Conservation (phyloP, 2,888 invertebrate genomes). For the Helleia helle region DNA sequence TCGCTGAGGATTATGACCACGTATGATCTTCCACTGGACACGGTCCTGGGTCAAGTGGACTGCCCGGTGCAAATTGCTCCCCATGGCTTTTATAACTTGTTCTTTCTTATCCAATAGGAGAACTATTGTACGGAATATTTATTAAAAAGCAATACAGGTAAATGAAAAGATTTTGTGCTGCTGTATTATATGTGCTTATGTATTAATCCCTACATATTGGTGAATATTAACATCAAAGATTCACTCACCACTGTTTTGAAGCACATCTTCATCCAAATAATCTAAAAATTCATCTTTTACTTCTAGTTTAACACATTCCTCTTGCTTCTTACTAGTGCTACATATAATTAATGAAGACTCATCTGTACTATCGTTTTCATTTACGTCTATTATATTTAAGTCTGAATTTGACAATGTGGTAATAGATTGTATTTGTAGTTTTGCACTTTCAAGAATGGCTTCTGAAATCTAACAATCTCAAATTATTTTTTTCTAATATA, state of each 20-base stretch:
- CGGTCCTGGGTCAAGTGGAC: too few species aligned
- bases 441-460: constrained; percentile 23
- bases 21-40: too few species aligned
- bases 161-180: too few species aligned
- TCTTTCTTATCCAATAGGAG: too few species aligned
- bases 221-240: too few species aligned
- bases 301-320: constrained; percentile 35
- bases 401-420: constrained; percentile 23
- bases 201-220: too few species aligned
- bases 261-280: constrained; percentile 30
- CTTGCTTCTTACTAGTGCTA: constrained; percentile 14
- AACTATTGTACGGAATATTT: too few species aligned
- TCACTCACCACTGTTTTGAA: constrained; percentile 27
- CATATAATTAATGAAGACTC: constrained; percentile 22
- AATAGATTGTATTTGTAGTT: constrained; percentile 24
- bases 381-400: constrained; percentile 26
- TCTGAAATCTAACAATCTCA: constrained; percentile 27
- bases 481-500: not conserved
- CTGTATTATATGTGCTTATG: too few species aligned
- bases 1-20: too few species aligned
- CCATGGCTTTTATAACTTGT: too few species aligned
- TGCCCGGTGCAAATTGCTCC: too few species aligned
- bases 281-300: constrained; percentile 35
- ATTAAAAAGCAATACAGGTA: too few species aligned
- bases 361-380: constrained; percentile 16